A percentile compares a stretch with the other conserved stretches of the same genome.
Conservation (phyloP, 2,888 invertebrate species). For the Lymantria dispar region DNA sequence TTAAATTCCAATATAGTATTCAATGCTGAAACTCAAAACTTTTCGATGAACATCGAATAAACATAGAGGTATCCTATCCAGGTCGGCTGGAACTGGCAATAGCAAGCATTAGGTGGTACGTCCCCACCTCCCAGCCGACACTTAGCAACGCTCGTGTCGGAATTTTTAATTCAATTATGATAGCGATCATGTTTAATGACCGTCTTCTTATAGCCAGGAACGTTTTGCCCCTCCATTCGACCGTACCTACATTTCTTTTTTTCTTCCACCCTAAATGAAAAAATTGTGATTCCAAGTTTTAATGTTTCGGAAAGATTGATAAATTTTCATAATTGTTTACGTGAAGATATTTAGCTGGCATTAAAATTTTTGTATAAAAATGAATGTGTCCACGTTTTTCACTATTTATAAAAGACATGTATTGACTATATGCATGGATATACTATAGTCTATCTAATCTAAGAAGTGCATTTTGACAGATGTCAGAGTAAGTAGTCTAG, state of each 20-base stretch:
- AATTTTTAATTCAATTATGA: slow-evolving; percentile 83
- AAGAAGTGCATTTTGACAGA: no score
- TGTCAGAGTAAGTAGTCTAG: no score
- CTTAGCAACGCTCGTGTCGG: slow-evolving; percentile 68
- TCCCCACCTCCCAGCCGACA: slow-evolving; percentile 43
- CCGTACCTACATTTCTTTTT: slow-evolving; percentile 20
- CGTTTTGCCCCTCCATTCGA: slow-evolving; percentile 53
- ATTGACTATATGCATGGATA: not conserved
- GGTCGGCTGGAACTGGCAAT: slow-evolving; percentile 29
- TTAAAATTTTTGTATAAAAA: slow-evolving; percentile 9
- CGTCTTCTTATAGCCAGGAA: slow-evolving; percentile 57
- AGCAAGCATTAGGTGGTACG: slow-evolving; percentile 23
- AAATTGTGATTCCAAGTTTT: slow-evolving; percentile 33
- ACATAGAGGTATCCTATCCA: slow-evolving; percentile 16
- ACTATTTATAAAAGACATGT: not conserved
- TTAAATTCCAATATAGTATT: no score
- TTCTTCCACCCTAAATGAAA: slow-evolving; percentile 26
- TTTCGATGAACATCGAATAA: no score
- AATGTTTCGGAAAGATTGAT: slow-evolving; percentile 57
- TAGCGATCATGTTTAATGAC: slow-evolving; percentile 81
- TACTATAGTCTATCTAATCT: no score
- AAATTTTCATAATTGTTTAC: slow-evolving; percentile 55
- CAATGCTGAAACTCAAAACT: no score
- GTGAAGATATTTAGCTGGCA: slow-evolving; percentile 32
- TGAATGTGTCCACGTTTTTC: not conserved